Evolutionary conservation across 2,888 invertebrate species (phyloP), one percentile per base, ranked within the genome.

Genomic region (Melieria omissa): DNA sequence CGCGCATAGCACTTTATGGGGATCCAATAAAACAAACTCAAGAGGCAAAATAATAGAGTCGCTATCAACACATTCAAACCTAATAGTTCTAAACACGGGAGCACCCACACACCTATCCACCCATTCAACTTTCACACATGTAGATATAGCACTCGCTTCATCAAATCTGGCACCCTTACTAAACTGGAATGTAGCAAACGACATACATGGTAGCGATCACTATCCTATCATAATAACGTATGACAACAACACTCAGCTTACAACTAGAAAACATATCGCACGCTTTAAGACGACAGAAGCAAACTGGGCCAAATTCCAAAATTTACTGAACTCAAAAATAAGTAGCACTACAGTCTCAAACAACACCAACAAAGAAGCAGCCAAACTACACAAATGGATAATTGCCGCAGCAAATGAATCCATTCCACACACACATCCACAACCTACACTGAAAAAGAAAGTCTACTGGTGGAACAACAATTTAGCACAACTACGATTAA

Each of bases 381-480:
- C 29, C 29, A 55, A 57, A 29, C 7, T 29, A 10, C n/a, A 16
- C 16, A 70, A 91, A 82, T 81, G 91, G 91, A 80, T 92, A 91
- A 80, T 91, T 91, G 61, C 90, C 87, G 79, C 57, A 0, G 29
- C 57, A 7, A 57, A 57, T 14, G 57, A 57, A 29, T n/a, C 57
- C 16, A 57, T 57, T 29, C 57, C 57, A 29, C 5, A 29, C 29
- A 29, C 29, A 29, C 29, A 29, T 29, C 29, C 29, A 29, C 29
- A 29, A 29, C 29, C 29, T 29, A 29, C 29, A 29, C 29, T 29
- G 29, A 29, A 29, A 29, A 57, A 14, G 9, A 4, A 64, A 9
- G 44, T 42, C 41, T 42, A 14, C n/a, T 65, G 55, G 55, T 54
- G 65, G 65, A 65, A 54, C 65, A 29, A 52, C 46, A 9, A 8